These are phyloP conservation scores for Saxicola maurus DNA, from an alignment of 2,797 vertebrate genomes.

Conservation along the genomic window DNA sequence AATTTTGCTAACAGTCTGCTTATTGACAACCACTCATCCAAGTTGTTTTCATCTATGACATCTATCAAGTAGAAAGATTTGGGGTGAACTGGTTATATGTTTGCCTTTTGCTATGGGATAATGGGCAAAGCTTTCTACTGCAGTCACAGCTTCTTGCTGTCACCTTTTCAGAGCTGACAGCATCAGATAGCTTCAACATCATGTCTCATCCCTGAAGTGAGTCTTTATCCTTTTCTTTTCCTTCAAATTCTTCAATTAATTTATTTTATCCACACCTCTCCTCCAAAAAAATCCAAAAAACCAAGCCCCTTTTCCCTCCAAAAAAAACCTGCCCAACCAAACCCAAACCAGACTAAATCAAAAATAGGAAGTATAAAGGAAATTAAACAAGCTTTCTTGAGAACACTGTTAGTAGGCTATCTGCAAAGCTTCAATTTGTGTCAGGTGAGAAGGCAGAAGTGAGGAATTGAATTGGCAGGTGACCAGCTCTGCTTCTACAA, in stretches of 20 bases:
- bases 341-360: not conserved
- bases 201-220: not conserved
- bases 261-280: not conserved
- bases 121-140: not conserved
- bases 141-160: not conserved
- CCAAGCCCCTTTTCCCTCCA: rapidly evolving
- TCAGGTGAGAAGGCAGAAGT: slow-evolving; percentile 4
- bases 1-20: not conserved
- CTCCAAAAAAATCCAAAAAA: not conserved
- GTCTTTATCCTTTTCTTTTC: not conserved
- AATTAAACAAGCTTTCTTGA: not conserved
- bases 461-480: not conserved
- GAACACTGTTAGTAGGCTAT: not conserved
- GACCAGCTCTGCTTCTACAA: slow-evolving; percentile 4
- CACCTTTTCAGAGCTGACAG: not conserved
- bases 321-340: not conserved
- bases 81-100: not conserved
- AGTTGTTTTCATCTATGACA: not conserved
- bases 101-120: not conserved
- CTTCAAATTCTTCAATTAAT: not conserved
- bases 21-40: not conserved
- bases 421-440: not conserved
- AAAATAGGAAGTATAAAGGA: not conserved
- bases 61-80: not conserved
- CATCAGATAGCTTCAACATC: not conserved